Evolutionary conservation across 2,113 vertebrate genomes (phyloP), one percentile per base, ranked within the genome.

Genomic region (Triplophysa siluroides): DNA sequence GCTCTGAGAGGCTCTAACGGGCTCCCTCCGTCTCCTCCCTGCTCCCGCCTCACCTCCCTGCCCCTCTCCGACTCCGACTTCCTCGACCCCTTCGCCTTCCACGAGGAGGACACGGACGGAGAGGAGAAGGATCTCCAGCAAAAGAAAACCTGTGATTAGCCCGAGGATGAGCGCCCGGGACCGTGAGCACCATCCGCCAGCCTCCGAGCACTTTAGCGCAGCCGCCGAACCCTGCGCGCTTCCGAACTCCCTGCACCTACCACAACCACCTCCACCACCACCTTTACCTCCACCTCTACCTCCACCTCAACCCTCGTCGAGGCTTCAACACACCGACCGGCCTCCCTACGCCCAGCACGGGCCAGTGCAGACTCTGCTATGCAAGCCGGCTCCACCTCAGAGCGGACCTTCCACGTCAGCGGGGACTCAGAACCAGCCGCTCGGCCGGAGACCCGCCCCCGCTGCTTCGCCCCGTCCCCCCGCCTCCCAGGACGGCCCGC

Each of bases 61-160:
- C 94, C 96, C 87, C 96, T 96, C 86, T 90, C 95, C 67, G 95
- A 97, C 38, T 93, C 93, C n/a, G 96, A 97, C 83, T 90, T 97
- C 85, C 94, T 98, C 87, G 97, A 99, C 91, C 97, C 97, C 18
- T 99, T 99, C 88, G 95, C 96, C 93, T 98, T 98, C 92, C 95
- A 96, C 0, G 98, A 99, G 89, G 93, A 94, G 3, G 93, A 93
- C 81, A 87, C 88, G 3, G 92, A 93, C 2, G 89, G 86, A 38
- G 96, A 97, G 85, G 96, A 98, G 58, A 94, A n/a, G 95, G 93
- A 93, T 94, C 85, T 93, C 91, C 61, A 86, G 96, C 89, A 96
- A 91, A 90, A 97, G 95, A 90, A 98, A 97, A 89, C 87, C 95
- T 89, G 94, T 94, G 90, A 94, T 96, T 88, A 96, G 94, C 85